phyloP scores from a whole-genome alignment of 2,888 invertebrate genomes.

The Pegoplata infirma region DNA sequence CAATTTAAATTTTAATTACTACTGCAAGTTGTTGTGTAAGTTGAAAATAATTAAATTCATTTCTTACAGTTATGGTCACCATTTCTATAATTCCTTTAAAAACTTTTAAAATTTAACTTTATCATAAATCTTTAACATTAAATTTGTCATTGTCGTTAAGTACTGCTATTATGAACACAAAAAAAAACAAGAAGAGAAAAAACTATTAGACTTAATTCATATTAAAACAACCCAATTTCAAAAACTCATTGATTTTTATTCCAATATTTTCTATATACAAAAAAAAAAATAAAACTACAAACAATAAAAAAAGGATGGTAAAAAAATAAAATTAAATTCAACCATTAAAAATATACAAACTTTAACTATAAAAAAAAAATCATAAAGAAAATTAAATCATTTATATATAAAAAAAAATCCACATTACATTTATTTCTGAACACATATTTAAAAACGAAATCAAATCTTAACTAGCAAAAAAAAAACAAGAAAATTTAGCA shows the following conservation, averaged over 20 bases:
- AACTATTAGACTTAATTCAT: constrained; percentile 44
- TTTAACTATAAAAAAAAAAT: constrained; percentile 27
- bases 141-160: constrained; percentile 10
- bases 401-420: constrained; percentile 10
- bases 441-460: constrained; percentile 24
- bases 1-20: too few relatives aligned
- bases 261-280: constrained; percentile 21
- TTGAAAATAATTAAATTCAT: too few relatives aligned
- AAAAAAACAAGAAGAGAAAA: not conserved
- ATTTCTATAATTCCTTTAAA: not conserved
- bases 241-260: constrained; percentile 24
- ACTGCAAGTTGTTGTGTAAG: too few relatives aligned
- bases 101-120: constrained; percentile 2
- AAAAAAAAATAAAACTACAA: constrained; percentile 14
- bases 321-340: constrained; percentile 3
- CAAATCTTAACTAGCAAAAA: constrained; percentile 22
- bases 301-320: constrained; percentile 23
- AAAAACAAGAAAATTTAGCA: constrained; percentile 46
- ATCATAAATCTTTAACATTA: not conserved
- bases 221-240: constrained; percentile 4
- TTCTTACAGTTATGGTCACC: too few relatives aligned
- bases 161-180: not conserved
- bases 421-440: constrained; percentile 45
- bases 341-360: constrained; percentile 17
- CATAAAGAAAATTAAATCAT: constrained; percentile 17